These are phyloP conservation scores for Pollenia amentaria DNA, from an alignment of 2,888 invertebrate species.

Conservation along the genomic window DNA sequence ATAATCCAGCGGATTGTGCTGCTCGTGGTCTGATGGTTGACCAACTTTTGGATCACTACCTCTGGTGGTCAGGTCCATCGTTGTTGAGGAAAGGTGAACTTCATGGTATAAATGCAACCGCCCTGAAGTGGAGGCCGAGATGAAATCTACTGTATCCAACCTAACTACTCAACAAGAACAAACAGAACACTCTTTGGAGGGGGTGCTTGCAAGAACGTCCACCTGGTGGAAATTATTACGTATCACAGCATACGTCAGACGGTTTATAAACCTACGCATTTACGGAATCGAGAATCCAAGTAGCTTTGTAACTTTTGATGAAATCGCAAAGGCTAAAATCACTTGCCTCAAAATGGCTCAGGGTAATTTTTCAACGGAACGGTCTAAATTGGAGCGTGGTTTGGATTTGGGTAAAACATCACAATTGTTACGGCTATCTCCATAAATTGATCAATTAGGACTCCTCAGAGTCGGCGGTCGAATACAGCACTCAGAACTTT, in stretches of 20 bases:
- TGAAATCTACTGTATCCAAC: no score
- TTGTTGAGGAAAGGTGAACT: background rate
- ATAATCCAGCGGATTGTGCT: background rate
- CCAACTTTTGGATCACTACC: background rate
- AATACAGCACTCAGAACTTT: conserved; percentile 47
- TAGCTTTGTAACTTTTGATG: background rate
- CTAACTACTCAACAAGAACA: no score
- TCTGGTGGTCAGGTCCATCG: background rate
- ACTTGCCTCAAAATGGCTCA: conserved; percentile 37
- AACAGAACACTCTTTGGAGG: conserved; percentile 10
- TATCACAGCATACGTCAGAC: conserved; percentile 40
- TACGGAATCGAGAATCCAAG: background rate
- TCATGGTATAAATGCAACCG: no score
- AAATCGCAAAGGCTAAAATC: background rate
- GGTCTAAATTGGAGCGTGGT: background rate
- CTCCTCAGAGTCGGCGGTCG: conserved; percentile 63
- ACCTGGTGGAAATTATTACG: conserved; percentile 48
- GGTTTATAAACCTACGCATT: conserved; percentile 36
- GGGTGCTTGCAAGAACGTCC: conserved; percentile 24
- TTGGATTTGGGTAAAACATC: background rate
- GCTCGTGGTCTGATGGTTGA: background rate
- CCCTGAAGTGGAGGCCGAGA: no score
- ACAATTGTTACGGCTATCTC: conserved; percentile 41
- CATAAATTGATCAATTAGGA: conserved; percentile 46
- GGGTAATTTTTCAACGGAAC: conserved; percentile 10